A percentile compares a stretch with the other conserved stretches of the same genome.
Conservation (phyloP, 2,113 vertebrate species). For the Xyrauchen texanus region DNA sequence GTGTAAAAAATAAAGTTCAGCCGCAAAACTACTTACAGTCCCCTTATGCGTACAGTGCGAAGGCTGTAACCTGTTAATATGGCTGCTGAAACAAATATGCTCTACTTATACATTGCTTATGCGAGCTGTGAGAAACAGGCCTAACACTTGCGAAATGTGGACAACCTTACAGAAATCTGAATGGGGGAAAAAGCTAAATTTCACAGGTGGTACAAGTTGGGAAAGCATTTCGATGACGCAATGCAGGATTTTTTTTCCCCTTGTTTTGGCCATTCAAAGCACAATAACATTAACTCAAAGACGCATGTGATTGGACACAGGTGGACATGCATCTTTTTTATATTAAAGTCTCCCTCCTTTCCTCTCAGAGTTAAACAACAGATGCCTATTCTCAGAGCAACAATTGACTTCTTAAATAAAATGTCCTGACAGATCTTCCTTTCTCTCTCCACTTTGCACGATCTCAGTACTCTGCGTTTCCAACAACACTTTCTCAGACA, state of each 20-base stretch:
- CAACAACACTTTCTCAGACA: slow-evolving; percentile 14
- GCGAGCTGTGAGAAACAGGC: too few species aligned
- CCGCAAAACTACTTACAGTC: too few species aligned
- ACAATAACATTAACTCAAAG: slow-evolving; percentile 48
- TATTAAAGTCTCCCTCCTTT: slow-evolving; percentile 18
- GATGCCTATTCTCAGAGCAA: slow-evolving; percentile 29
- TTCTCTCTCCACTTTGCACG: not conserved
- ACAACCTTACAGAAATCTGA: slow-evolving; percentile 18
- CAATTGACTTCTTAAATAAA: slow-evolving; percentile 9
- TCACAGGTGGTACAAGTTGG: slow-evolving; percentile 60
- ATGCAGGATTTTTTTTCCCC: slow-evolving; percentile 57
- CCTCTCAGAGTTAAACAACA: slow-evolving; percentile 25
- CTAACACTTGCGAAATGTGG: too few species aligned
- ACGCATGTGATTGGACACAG: slow-evolving; percentile 56
- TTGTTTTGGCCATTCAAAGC: slow-evolving; percentile 57
- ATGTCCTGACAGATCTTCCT: not conserved
- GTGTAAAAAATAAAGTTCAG: too few species aligned
- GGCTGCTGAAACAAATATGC: too few species aligned
- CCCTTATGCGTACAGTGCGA: too few species aligned
- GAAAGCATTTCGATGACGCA: slow-evolving; percentile 51
- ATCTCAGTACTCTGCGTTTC: too few species aligned
- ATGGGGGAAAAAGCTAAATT: slow-evolving; percentile 36
- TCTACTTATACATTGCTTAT: too few species aligned
- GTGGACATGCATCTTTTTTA: slow-evolving; percentile 54
- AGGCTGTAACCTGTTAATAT: too few species aligned